Conservation (phyloP, 2,888 invertebrate species). For the Clostera curtula region DNA sequence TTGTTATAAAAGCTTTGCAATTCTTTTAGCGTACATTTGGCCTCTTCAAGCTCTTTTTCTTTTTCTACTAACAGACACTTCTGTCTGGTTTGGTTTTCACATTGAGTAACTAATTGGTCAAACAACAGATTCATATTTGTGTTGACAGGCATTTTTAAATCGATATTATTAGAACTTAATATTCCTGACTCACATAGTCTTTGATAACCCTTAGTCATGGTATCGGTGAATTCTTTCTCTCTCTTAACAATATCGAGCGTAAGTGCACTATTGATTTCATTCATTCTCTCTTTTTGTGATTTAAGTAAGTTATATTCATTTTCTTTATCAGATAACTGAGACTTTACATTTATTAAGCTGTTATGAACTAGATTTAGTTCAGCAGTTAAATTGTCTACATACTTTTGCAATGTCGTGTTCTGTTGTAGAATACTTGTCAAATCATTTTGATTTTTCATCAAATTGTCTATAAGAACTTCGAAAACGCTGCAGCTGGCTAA, state of each 20-base stretch:
- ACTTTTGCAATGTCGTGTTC: constrained; percentile 30
- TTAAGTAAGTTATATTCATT: constrained; percentile 43
- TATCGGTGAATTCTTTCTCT: constrained; percentile 39
- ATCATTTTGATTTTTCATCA: constrained; percentile 32
- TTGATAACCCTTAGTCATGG: constrained; percentile 31
- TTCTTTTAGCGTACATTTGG: constrained; percentile 22
- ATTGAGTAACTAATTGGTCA: constrained; percentile 29
- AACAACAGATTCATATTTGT: constrained; percentile 35
- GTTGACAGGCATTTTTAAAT: constrained; percentile 26
- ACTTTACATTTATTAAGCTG: constrained; percentile 35
- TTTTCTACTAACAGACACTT: no score
- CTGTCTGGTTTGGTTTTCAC: constrained; percentile 11
- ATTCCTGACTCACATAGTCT: constrained; percentile 36
- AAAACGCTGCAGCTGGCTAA: constrained; percentile 33
- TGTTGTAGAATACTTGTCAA: constrained; percentile 27
- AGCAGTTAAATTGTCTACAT: constrained; percentile 28
- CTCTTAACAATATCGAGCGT: constrained; percentile 49
- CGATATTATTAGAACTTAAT: constrained; percentile 26
- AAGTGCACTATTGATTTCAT: constrained; percentile 52
- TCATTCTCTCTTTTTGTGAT: constrained; percentile 43
- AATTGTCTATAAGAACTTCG: constrained; percentile 30
- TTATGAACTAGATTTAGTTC: constrained; percentile 36
- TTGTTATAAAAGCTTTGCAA: constrained; percentile 27
- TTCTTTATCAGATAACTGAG: constrained; percentile 40
- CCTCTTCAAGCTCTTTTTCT: constrained; percentile 27